Percentiles rank a stretch among this genome's conserved stretches.
Evolutionary conservation across 2,797 vertebrate genomes (phyloP).

Genomic region (Triplophysa bombifrons): DNA sequence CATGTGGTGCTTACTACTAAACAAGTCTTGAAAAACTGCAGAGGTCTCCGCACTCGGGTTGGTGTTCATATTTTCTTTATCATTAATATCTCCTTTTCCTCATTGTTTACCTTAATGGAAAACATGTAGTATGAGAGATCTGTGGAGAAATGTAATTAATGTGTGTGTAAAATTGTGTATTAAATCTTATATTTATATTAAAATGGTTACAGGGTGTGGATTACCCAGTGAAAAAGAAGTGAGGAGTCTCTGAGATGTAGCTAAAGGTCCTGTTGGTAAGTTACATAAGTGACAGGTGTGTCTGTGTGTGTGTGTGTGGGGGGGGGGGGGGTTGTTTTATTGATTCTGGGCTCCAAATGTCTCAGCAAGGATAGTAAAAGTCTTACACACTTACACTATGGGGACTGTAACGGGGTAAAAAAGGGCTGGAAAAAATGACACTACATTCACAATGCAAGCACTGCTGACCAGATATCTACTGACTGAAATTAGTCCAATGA

Average conservation of each 20-base stretch:
- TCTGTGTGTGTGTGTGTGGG: neutral
- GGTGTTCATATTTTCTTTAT: neutral
- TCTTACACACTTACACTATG: too few relatives aligned
- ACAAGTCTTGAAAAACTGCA: neutral
- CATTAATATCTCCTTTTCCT: neutral
- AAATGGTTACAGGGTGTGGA: conserved; percentile 20
- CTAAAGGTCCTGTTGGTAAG: conserved; percentile 2
- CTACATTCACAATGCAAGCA: too few relatives aligned
- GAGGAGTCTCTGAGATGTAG: neutral
- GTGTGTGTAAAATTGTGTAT: conserved; percentile 10
- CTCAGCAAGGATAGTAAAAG: too few relatives aligned
- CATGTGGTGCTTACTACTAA: neutral
- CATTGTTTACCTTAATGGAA: neutral
- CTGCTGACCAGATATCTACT: too few relatives aligned
- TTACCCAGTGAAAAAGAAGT: conserved; percentile 3
- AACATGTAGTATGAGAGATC: neutral
- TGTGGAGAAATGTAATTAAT: neutral
- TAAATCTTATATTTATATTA: neutral
- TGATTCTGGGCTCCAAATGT: too few relatives aligned
- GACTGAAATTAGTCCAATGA: too few relatives aligned
- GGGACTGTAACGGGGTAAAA: too few relatives aligned
- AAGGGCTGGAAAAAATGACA: too few relatives aligned
- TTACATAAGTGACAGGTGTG: neutral
- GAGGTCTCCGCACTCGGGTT: neutral
- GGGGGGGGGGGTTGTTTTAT: too few relatives aligned